Conservation (phyloP, 2,113 vertebrate species). For the Tichodroma muraria region DNA sequence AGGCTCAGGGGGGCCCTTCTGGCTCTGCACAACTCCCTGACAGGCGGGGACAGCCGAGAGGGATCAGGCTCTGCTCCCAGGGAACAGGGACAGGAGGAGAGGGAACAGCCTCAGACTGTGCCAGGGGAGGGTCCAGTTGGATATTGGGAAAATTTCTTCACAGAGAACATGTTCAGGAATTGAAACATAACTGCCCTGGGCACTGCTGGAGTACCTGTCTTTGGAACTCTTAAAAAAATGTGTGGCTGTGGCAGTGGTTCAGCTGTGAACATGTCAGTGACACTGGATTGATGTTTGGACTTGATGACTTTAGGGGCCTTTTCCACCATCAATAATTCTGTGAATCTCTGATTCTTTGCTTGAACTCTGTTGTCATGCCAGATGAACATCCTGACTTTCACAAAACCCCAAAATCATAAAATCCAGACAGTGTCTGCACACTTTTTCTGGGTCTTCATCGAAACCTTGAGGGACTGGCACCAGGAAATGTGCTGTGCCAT, state of each 20-base stretch:
- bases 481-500: not conserved
- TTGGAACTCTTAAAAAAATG: fast-evolving
- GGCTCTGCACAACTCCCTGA: not conserved
- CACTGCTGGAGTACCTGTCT: not conserved
- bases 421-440: too few species aligned
- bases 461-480: too few species aligned
- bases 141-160: not conserved
- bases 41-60: not conserved
- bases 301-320: not conserved
- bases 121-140: fast-evolving
- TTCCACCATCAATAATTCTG: not conserved
- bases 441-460: not conserved
- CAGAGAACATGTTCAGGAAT: not conserved
- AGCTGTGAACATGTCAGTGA: fast-evolving
- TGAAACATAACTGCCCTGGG: not conserved
- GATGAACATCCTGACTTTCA: not conserved
- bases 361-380: not conserved
- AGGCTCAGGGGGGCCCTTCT: not conserved
- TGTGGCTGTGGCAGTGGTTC: not conserved
- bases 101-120: fast-evolving
- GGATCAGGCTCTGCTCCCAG: not conserved
- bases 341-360: not conserved
- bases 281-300: not conserved
- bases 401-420: not conserved
- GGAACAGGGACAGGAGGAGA: not conserved